Evolutionary conservation across 1,140 invertebrate genomes (phyloP), one percentile per base, ranked within the genome.

Genomic region (Anoplolepis gracilipes): DNA sequence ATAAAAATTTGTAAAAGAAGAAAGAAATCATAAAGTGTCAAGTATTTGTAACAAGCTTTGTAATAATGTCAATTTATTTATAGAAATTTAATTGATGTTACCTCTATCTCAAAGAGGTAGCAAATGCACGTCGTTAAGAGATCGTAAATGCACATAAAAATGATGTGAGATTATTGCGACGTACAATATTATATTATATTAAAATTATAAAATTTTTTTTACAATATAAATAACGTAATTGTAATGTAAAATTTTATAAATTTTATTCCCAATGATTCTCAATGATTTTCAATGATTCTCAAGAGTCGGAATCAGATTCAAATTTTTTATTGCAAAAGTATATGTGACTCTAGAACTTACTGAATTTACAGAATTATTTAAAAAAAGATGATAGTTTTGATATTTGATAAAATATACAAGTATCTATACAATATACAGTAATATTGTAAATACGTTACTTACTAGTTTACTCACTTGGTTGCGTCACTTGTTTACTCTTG

Each of bases 371-470:
- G n/a, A n/a, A 70, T 70, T 49, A 36, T 55, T 7, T 57, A 75
- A n/a, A 36, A 33, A 10, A 70, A 8, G 30, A 53, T 33, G 25
- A 49, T 1, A n/a, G 36, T 33, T n/a, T n/a, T 25, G 13, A 73
- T 25, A 55, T 53, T 73, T 55, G 10, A 75, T 73, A 75, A 75
- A 72, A 72, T 72, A 53, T 19, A 70, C 5, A 72, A 25, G 13
- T 16, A n/a, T 4, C 7, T 70, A 70, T n/a, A n/a, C n/a, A 70
- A 49, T 72, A 49, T 72, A 8, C 28, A 19, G n/a, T n/a, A n/a
- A n/a, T n/a, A n/a, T n/a, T n/a, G n/a, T n/a, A n/a, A n/a, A n/a
- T n/a, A n/a, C n/a, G n/a, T n/a, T n/a, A n/a, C n/a, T n/a, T n/a
- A n/a, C n/a, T n/a, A n/a, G n/a, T n/a, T 4, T 57, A 42, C 8